phyloP scores from a whole-genome alignment of 1,140 invertebrate species.

The Euura lappo region DNA sequence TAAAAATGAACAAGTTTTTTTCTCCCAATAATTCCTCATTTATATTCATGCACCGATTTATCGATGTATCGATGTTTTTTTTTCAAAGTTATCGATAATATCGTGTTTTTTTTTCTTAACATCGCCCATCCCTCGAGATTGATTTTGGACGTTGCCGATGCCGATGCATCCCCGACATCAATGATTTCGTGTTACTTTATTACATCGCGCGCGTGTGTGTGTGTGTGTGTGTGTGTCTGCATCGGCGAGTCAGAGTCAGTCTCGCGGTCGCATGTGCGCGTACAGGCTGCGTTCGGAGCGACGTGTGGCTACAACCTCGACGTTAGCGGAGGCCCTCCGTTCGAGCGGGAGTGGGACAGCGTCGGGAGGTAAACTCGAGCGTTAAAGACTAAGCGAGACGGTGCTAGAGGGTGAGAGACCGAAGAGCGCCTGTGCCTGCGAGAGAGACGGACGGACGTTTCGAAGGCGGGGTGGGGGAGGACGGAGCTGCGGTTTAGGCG shows the following conservation, averaged over 20 bases:
- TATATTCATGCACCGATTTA: too few relatives aligned
- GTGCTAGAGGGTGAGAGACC: neutral
- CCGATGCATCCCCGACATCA: neutral
- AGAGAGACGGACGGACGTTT: too few relatives aligned
- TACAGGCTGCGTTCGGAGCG: conserved; percentile 4
- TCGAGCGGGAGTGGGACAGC: neutral
- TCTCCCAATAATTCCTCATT: too few relatives aligned
- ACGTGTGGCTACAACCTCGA: neutral
- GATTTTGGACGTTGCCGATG: neutral
- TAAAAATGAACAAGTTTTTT: too few relatives aligned
- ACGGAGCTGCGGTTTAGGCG: conserved; percentile 41
- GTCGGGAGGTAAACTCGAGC: too few relatives aligned
- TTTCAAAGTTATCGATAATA: too few relatives aligned
- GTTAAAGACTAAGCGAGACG: too few relatives aligned
- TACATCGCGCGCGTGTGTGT: conserved; percentile 3
- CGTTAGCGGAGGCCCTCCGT: neutral
- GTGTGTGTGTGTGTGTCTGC: too few relatives aligned
- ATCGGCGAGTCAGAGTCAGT: neutral
- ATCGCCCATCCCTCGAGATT: neutral
- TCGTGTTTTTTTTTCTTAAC: too few relatives aligned
- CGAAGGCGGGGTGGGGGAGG: conserved; percentile 15
- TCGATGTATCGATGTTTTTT: too few relatives aligned
- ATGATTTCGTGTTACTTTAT: conserved; percentile 12
- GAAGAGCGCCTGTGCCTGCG: neutral
- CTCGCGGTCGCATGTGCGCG: neutral